Percentiles rank a stretch among this genome's conserved stretches.
phyloP scores from a whole-genome alignment of 2,797 vertebrate genomes.

The Crypturellus tataupa region DNA sequence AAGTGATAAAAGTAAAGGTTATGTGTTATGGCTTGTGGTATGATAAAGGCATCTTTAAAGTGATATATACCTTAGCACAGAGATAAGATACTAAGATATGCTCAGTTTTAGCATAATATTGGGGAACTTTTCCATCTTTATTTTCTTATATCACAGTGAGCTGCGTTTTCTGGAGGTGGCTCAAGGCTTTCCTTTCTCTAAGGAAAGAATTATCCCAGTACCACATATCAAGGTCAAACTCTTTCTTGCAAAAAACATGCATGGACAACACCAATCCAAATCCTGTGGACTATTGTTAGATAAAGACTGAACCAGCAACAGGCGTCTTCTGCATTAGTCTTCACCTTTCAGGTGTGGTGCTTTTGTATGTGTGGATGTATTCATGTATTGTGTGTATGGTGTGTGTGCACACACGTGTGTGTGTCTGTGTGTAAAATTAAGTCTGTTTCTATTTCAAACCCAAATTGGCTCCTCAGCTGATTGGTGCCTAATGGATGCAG shows the following conservation, averaged over 20 bases:
- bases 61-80: background rate
- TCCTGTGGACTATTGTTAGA: background rate
- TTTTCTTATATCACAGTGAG: background rate
- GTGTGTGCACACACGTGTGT: too few relatives aligned
- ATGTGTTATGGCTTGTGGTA: too few relatives aligned
- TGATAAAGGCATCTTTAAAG: background rate
- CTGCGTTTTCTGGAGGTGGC: background rate
- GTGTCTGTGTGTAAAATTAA: background rate
- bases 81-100: background rate
- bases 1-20: too few relatives aligned
- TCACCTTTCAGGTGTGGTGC: background rate
- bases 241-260: background rate
- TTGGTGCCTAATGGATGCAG: slow-evolving; percentile 12
- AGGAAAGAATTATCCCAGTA: background rate
- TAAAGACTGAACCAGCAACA: background rate
- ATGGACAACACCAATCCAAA: background rate
- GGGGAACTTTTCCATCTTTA: background rate
- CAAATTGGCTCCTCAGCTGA: background rate
- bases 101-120: background rate
- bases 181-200: background rate
- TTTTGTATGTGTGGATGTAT: too few relatives aligned
- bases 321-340: background rate
- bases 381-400: too few relatives aligned
- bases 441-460: background rate
- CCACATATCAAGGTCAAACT: background rate